Conservation (phyloP, 2,888 invertebrate species). For the Oasisia sp. region DNA sequence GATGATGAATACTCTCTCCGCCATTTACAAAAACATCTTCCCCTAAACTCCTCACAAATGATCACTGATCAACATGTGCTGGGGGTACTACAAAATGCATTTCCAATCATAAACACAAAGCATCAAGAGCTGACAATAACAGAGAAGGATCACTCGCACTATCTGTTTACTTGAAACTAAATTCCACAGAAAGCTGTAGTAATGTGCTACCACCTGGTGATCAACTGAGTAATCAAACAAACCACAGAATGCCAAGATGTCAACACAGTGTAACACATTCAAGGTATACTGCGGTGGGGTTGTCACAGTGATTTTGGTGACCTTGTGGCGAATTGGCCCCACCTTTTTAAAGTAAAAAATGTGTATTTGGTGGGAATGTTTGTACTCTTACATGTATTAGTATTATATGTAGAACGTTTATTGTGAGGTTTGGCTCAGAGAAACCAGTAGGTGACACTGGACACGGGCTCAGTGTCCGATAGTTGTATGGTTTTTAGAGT, state of each 20-base stretch:
- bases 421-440: too few species aligned
- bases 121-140: not conserved
- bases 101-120: not conserved
- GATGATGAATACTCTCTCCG: not conserved
- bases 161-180: not conserved
- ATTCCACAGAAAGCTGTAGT: not conserved
- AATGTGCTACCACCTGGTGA: not conserved
- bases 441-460: too few species aligned
- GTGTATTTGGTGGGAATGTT: too few species aligned
- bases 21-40: not conserved
- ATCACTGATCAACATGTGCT: not conserved
- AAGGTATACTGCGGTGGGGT: too few species aligned
- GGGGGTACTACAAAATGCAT: too few species aligned
- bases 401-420: too few species aligned
- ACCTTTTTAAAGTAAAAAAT: too few species aligned
- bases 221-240: not conserved
- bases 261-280: not conserved
- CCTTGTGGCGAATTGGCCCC: too few species aligned
- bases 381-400: too few species aligned
- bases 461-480: too few species aligned
- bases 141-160: not conserved
- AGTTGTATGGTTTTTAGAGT: too few species aligned
- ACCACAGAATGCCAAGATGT: not conserved
- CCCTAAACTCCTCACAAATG: not conserved
- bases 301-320: too few species aligned